Evolutionary conservation across 2,113 vertebrate genomes (phyloP).

Genomic region (Paramormyrops kingsleyae): DNA sequence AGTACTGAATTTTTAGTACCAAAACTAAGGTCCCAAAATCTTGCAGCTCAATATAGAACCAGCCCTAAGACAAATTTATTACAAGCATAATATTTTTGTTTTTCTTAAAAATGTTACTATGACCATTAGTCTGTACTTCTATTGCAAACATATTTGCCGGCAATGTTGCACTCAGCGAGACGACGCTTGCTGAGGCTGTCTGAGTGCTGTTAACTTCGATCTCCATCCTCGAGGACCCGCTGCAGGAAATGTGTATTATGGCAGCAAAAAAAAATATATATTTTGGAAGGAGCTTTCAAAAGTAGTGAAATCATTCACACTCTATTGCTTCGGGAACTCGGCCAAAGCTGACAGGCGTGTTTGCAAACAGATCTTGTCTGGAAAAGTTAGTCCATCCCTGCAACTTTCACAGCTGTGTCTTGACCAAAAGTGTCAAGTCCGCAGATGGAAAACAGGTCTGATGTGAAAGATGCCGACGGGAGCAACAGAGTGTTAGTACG

Average conservation of each 20-base stretch:
- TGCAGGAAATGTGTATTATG: background rate
- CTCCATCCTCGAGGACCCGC: too few species aligned
- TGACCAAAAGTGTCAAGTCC: background rate
- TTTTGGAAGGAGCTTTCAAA: conserved; percentile 6
- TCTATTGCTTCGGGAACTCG: background rate
- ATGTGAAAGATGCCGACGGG: background rate
- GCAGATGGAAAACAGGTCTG: background rate
- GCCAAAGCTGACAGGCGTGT: background rate
- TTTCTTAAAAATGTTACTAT: background rate
- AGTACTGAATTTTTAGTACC: background rate
- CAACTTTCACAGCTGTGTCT: background rate
- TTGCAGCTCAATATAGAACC: background rate
- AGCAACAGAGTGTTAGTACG: background rate
- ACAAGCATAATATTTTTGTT: background rate
- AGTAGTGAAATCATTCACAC: conserved; percentile 11
- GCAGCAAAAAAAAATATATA: background rate
- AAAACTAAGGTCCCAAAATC: background rate
- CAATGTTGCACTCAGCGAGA: background rate
- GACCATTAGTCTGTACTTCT: background rate
- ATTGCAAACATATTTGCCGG: background rate
- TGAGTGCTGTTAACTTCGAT: background rate
- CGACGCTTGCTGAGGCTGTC: background rate
- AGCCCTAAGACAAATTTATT: background rate
- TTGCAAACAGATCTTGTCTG: background rate
- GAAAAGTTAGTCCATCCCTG: background rate